Conservation (phyloP, 1,140 invertebrate species). For the Periplaneta americana region DNA sequence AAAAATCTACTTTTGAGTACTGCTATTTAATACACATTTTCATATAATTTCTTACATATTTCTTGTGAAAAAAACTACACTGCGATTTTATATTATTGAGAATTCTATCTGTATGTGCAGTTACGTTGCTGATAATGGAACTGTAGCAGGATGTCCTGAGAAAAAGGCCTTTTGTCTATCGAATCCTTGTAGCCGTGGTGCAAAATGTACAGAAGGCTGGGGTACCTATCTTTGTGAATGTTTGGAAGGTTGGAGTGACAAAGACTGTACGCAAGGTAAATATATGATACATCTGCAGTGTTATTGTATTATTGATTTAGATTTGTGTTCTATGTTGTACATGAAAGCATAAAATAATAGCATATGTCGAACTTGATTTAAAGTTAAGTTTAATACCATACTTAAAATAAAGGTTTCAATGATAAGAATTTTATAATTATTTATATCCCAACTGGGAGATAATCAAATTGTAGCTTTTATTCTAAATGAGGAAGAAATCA, state of each 20-base stretch:
- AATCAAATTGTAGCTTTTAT: no score
- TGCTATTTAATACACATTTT: neutral
- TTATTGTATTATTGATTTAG: no score
- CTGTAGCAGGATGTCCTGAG: constrained; percentile 78
- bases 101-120: constrained; percentile 41
- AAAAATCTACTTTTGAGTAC: no score
- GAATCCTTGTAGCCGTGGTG: constrained; percentile 80
- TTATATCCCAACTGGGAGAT: no score
- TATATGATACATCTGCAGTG: no score
- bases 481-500: no score
- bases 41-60: neutral
- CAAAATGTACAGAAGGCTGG: constrained; percentile 83
- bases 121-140: constrained; percentile 87
- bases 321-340: no score
- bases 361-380: no score
- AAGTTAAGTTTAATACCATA: no score
- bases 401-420: no score
- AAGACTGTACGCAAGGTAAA: constrained; percentile 77
- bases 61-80: neutral
- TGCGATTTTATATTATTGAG: constrained; percentile 2
- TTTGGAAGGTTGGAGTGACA: constrained; percentile 76
- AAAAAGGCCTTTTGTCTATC: constrained; percentile 77
- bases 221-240: constrained; percentile 83
- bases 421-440: no score
- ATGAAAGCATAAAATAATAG: no score